These are phyloP conservation scores for Paedocypris micromegethes DNA, from an alignment of 2,797 vertebrate species.

Conservation along the genomic window DNA sequence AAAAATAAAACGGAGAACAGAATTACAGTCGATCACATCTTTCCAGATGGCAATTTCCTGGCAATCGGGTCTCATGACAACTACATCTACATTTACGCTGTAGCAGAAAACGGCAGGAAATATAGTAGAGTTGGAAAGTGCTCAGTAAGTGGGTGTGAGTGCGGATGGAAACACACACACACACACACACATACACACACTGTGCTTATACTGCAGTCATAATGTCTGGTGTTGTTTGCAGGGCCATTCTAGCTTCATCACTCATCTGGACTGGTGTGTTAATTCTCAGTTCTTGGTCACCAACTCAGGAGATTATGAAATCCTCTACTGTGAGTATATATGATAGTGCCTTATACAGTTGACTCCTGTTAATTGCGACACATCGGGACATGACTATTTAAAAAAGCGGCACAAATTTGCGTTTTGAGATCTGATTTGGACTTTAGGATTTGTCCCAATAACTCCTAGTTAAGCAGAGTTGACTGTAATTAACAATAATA, in stretches of 20 bases:
- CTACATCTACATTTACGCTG: conserved; percentile 94
- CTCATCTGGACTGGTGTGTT: conserved; percentile 95
- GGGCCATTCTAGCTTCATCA: conserved; percentile 99
- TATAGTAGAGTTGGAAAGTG: conserved; percentile 94
- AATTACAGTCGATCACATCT: not conserved
- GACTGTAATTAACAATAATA: too few species aligned
- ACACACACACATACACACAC: not conserved
- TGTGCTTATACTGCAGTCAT: not conserved
- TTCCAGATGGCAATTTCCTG: conserved; percentile 88
- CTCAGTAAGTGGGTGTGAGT: conserved; percentile 73
- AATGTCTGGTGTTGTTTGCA: conserved; percentile 49
- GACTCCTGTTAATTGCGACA: too few species aligned
- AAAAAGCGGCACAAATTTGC: too few species aligned
- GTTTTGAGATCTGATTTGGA: too few species aligned
- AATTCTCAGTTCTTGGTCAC: conserved; percentile 95
- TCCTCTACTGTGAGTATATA: conserved; percentile 90
- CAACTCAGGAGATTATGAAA: conserved; percentile 98
- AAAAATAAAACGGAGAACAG: too few species aligned
- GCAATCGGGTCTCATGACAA: conserved; percentile 99
- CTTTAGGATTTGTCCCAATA: too few species aligned
- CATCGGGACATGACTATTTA: too few species aligned
- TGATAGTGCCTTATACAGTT: not conserved
- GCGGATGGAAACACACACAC: not conserved
- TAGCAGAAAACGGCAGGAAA: conserved; percentile 88
- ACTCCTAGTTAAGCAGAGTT: too few species aligned